Evolutionary conservation across 2,113 vertebrate genomes (phyloP).

Genomic region (Sylvia atricapilla): DNA sequence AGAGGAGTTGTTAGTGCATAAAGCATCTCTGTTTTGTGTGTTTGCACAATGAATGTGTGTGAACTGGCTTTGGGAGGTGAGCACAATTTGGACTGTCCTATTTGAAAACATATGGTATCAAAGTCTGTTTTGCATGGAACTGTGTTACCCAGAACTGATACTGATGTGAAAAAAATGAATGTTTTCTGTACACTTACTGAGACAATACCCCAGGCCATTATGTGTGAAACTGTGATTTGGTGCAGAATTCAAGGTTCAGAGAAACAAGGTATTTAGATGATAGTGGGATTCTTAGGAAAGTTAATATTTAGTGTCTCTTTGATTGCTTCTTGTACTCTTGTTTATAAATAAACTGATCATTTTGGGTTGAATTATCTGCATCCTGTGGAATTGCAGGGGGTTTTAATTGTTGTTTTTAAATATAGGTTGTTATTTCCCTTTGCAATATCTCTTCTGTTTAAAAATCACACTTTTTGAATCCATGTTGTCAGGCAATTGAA

Average conservation of each 20-base stretch:
- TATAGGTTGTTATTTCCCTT: neutral
- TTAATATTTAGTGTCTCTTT: neutral
- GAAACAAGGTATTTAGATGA: neutral
- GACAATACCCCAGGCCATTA: neutral
- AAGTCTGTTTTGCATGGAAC: neutral
- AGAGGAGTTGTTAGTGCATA: neutral
- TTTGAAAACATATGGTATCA: neutral
- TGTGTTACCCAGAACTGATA: neutral
- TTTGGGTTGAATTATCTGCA: neutral
- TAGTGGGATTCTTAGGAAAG: neutral
- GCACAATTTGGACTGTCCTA: neutral
- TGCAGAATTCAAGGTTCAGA: neutral
- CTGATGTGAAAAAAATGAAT: neutral
- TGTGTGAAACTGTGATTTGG: neutral
- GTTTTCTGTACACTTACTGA: neutral
- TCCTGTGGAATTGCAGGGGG: neutral
- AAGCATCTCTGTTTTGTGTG: neutral
- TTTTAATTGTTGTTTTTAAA: neutral
- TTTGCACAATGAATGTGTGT: neutral
- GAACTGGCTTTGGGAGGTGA: neutral
- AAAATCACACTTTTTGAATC: slow-evolving; percentile 9
- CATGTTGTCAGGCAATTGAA: slow-evolving; percentile 85
- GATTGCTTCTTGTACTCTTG: neutral
- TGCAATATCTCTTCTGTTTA: neutral
- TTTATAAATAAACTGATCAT: neutral